Evolutionary conservation across 2,797 vertebrate species (phyloP), one percentile per base, ranked within the genome.

Genomic region (Rousettus madagascariensis): DNA sequence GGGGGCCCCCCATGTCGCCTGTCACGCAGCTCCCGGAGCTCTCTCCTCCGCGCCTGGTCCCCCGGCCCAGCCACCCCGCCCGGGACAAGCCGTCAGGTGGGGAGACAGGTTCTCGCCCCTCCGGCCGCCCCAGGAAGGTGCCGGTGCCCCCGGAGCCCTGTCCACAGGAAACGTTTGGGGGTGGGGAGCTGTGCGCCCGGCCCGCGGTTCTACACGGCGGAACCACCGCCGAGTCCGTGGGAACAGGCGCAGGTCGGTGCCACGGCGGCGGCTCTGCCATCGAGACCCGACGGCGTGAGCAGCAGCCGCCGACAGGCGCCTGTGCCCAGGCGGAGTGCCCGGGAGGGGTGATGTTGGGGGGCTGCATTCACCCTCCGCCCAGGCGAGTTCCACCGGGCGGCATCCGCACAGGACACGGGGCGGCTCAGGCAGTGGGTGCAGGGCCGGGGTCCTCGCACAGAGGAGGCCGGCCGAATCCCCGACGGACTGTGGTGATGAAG

Each of bases 351-450:
- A 2, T 33, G 43, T 5, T 0, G 10, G 43, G 82, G 22, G 36
- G 16, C n/a, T 0, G 24, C 16, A 7, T 5, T 8, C 8, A n/a
- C 33, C 8, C 51, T 10, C 2, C 3, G 8, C 51, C 16, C 6
- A 2, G 12, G 22, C 1, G 20, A 69, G 38, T 26, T n/a, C 61
- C 66, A 0, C 53, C 53, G 46, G 7, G 19, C 10, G 0, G 36
- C 3, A 1, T 13, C 33, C 33, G 12, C 11, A 3, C 0, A 12
- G 51, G 30, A 38, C 8, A 15, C n/a, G 41, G 43, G 61, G 20
- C 24, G 87, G 36, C 13, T 2, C 6, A 38, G 17, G 16, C 6
- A 53, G 8, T 13, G 22, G 43, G 11, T 5, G 6, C 20, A 24
- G 41, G 8, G 15, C 7, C 36, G 36, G 59, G 41, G 28, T 69